Conservation (phyloP, 2,113 vertebrate species). For the Misgurnus mizolepis region DNA sequence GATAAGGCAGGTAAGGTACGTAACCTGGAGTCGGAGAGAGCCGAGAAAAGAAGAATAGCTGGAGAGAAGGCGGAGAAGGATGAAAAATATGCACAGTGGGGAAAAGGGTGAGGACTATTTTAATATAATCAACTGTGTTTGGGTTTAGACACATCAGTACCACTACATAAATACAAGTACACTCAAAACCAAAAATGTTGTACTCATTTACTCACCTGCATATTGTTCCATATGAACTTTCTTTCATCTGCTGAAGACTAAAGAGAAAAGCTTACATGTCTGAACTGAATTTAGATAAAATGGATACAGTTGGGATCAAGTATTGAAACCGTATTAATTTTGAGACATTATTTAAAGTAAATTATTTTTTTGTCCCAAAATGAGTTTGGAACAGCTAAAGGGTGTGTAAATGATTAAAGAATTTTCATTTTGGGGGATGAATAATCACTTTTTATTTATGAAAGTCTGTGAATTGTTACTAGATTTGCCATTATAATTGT, state of each 20-base stretch:
- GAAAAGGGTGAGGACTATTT: slow-evolving; percentile 82
- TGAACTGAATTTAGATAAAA: too few relatives aligned
- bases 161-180: too few relatives aligned
- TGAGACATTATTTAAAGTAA: neutral
- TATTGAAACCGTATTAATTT: neutral
- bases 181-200: too few relatives aligned
- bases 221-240: too few relatives aligned
- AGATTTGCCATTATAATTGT: neutral
- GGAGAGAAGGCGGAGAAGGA: slow-evolving; percentile 80
- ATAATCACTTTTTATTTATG: too few relatives aligned
- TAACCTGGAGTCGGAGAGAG: slow-evolving; percentile 82
- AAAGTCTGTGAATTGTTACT: neutral
- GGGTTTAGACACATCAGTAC: too few relatives aligned
- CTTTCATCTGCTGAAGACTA: too few relatives aligned
- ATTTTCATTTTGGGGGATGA: neutral
- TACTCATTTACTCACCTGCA: too few relatives aligned
- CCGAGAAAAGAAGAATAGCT: slow-evolving; percentile 79
- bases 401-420: neutral
- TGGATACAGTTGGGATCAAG: too few relatives aligned
- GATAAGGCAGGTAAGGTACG: slow-evolving; percentile 88
- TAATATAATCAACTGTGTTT: neutral
- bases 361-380: too few relatives aligned
- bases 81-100: slow-evolving; percentile 91
- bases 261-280: too few relatives aligned
- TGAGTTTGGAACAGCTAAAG: too few relatives aligned